These are phyloP conservation scores for Harpagoxenus sublaevis DNA, from an alignment of 2,888 invertebrate species.

Conservation along the genomic window DNA sequence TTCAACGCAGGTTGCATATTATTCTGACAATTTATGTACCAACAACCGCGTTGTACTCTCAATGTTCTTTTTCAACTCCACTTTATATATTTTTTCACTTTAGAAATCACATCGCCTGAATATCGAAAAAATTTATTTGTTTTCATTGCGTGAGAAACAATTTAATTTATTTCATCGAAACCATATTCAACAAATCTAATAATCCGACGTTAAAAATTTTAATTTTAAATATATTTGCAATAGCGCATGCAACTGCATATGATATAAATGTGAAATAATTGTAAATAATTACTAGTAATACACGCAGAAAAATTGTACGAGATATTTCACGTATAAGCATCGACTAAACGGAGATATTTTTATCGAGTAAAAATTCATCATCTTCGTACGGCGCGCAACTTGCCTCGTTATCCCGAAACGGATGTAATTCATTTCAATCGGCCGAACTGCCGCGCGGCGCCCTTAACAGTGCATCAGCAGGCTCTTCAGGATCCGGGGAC, in stretches of 20 bases:
- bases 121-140: neutral
- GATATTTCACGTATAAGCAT: neutral
- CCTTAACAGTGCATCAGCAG: conserved; percentile 36
- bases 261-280: neutral
- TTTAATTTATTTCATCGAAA: conserved; percentile 4
- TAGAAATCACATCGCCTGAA: neutral
- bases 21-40: no score
- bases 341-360: neutral
- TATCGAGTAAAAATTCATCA: conserved; percentile 30
- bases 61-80: no score
- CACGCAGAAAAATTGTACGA: neutral
- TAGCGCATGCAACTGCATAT: neutral
- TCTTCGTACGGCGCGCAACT: neutral
- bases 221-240: neutral
- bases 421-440: conserved; percentile 49
- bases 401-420: conserved; percentile 37
- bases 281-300: neutral
- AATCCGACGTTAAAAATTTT: neutral
- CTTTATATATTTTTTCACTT: neutral
- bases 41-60: no score
- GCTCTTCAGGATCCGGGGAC: conserved; percentile 8
- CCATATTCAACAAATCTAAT: neutral
- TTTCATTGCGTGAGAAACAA: neutral
- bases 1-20: no score
- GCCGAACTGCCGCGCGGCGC: conserved; percentile 4